Evolutionary conservation across 2,113 vertebrate genomes (phyloP).

Genomic region (Boleophthalmus pectinirostris): DNA sequence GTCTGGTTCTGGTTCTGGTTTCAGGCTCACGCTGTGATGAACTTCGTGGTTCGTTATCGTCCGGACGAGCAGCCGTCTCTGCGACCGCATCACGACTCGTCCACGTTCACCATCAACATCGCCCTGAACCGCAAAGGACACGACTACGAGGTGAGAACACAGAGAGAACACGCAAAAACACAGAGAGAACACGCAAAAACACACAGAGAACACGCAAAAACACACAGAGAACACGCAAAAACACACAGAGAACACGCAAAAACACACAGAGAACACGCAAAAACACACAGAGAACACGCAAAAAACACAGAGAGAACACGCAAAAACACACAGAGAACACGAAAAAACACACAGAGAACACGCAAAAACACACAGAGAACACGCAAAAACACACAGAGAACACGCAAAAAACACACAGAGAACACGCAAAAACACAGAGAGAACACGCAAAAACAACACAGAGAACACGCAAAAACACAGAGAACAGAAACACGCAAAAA

Average conservation of each 20-base stretch:
- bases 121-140: slow-evolving; percentile 82
- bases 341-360: not conserved
- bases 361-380: not conserved
- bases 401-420: not conserved
- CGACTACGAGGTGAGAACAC: slow-evolving; percentile 80
- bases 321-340: not conserved
- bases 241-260: not conserved
- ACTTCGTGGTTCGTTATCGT: slow-evolving; percentile 91
- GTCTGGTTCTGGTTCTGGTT: not conserved
- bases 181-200: not conserved
- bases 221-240: not conserved
- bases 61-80: slow-evolving; percentile 86
- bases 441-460: too few species aligned
- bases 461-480: too few species aligned
- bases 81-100: slow-evolving; percentile 87
- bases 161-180: not conserved
- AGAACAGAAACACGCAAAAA: too few species aligned
- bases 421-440: not conserved
- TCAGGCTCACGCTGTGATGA: slow-evolving; percentile 86
- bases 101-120: slow-evolving; percentile 89
- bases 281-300: not conserved
- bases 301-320: too few species aligned
- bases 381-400: not conserved
- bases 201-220: not conserved
- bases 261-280: not conserved